These are phyloP conservation scores for Oscheius sp. DNA, from an alignment of 2,888 invertebrate species.

Conservation along the genomic window DNA sequence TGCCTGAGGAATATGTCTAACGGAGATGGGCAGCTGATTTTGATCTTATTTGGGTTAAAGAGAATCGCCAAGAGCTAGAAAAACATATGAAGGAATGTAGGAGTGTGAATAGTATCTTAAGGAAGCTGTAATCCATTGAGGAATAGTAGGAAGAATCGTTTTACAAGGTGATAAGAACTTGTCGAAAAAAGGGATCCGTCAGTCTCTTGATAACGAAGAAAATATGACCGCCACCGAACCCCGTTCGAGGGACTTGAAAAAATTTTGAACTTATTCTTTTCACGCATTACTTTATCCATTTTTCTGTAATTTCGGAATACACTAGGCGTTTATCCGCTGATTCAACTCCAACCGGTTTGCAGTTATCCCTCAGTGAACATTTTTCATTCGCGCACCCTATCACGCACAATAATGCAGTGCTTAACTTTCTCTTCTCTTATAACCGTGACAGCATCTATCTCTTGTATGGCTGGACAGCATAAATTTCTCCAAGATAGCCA, in stretches of 20 bases:
- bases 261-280: not conserved
- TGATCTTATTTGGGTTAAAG: too few species aligned
- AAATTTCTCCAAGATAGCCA: not conserved
- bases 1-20: too few species aligned
- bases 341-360: not conserved
- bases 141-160: slow-evolving; percentile 22
- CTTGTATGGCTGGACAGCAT: slow-evolving; percentile 4
- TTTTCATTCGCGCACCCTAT: not conserved
- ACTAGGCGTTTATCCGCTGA: not conserved
- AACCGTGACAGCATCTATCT: slow-evolving; percentile 3
- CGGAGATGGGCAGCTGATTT: too few species aligned
- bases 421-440: too few species aligned
- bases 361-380: slow-evolving; percentile 8
- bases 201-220: slow-evolving; percentile 16
- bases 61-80: too few species aligned
- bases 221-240: slow-evolving; percentile 24
- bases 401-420: too few species aligned
- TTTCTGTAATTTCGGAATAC: not conserved
- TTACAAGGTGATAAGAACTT: slow-evolving; percentile 20
- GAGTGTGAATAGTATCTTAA: too few species aligned
- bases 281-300: not conserved
- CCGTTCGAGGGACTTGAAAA: not conserved
- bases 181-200: slow-evolving; percentile 29
- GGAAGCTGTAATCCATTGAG: not conserved
- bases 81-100: too few species aligned